Evolutionary conservation across 2,113 vertebrate genomes (phyloP), one percentile per base, ranked within the genome.

Genomic region (Notothenia rossii): DNA sequence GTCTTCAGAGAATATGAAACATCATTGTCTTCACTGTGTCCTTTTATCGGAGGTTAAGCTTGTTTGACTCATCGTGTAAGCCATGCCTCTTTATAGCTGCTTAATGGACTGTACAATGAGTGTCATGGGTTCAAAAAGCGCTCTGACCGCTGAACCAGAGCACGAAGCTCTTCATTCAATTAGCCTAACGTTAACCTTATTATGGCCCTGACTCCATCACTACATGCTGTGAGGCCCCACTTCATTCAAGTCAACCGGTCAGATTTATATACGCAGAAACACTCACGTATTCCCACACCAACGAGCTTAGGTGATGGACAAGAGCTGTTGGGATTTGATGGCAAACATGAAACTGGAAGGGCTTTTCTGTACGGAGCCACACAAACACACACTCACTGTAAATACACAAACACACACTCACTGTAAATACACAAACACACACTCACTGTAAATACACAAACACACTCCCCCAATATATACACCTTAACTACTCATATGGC

Each of bases 141-240:
- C 63, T 48, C 80, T 72, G 68, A 86, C 70, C n/a, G 8, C 18
- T 74, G 81, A 87, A 69, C 78, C 62, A 68, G 56, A 88, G 66
- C 84, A 82, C 0, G 3, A 54, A 68, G 61, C 58, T 17, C 64
- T 84, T 86, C 45, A 90, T 85, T 91, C 68, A 84, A 83, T 91
- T 90, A 89, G 76, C 76, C 79, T n/a, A 51, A 77, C 63, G 55
- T 49, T 84, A 92, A 88, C 87, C 84, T 76, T 50, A 72, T 89
- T 80, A 82, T 54, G 70, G 69, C 4, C 13, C 51, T 22, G 83
- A 74, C 83, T 87, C 73, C 73, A 70, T 65, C 72, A 25, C 1
- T 22, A 14, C 46, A 22, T 36, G 36, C 29, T 50, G 49, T 53
- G 64, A 48, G 67, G 63, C 75, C 77, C 46, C 73, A 14, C 5